phyloP scores from a whole-genome alignment of 1,140 invertebrate genomes.

The Brachionus manjavacas region DNA sequence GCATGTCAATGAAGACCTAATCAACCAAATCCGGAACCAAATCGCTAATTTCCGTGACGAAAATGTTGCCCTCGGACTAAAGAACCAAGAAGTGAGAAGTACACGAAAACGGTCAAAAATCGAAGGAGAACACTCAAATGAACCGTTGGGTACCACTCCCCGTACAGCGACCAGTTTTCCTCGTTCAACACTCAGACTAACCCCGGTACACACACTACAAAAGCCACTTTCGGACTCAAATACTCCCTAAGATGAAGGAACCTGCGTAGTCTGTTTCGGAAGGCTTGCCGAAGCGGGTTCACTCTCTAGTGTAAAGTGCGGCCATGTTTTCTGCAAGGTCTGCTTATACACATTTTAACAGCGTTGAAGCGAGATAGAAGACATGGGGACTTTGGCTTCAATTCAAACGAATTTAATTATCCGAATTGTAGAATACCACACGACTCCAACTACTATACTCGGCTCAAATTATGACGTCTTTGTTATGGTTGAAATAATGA shows the following conservation, averaged over 20 bases:
- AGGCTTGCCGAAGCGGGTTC: not conserved
- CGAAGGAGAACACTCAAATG: not conserved
- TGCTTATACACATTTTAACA: too few species aligned
- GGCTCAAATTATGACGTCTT: too few species aligned
- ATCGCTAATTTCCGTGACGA: not conserved
- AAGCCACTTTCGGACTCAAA: not conserved
- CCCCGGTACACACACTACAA: not conserved
- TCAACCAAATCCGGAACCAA: not conserved
- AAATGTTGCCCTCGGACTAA: not conserved
- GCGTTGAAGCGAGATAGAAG: too few species aligned
- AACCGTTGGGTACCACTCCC: not conserved
- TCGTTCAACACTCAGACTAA: not conserved
- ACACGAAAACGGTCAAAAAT: not conserved
- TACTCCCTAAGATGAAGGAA: not conserved
- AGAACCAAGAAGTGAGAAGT: not conserved
- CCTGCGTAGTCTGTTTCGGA: not conserved
- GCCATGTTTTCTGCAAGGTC: too few species aligned
- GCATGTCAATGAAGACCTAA: not conserved
- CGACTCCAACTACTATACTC: too few species aligned
- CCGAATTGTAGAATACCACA: too few species aligned
- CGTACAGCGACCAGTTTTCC: not conserved
- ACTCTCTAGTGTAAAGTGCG: too few species aligned
- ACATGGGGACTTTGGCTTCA: too few species aligned
- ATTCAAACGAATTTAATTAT: too few species aligned
- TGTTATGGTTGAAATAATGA: too few species aligned